Conservation (phyloP, 2,797 vertebrate genomes). For the Hypotaenidia philippensis region DNA sequence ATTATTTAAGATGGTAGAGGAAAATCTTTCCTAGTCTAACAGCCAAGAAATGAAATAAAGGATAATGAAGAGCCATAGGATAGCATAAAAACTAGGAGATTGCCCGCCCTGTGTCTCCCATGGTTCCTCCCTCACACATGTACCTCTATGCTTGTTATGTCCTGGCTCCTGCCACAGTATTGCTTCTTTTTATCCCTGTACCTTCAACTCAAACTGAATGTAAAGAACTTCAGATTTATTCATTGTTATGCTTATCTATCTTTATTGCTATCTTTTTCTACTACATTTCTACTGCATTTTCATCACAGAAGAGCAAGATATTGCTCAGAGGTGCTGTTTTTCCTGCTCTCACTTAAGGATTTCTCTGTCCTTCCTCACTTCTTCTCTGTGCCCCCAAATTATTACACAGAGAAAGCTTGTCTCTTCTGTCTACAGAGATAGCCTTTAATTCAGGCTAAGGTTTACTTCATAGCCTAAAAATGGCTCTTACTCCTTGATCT, state of each 20-base stretch:
- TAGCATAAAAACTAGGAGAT: not conserved
- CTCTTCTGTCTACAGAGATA: conserved; percentile 37
- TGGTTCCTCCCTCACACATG: not conserved
- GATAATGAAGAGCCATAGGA: not conserved
- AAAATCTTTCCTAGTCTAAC: not conserved
- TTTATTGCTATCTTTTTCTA: not conserved
- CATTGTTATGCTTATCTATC: not conserved
- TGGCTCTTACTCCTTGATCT: conserved; percentile 69
- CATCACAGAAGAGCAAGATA: not conserved
- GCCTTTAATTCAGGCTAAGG: conserved; percentile 16
- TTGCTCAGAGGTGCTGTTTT: not conserved
- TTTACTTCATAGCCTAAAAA: conserved; percentile 76
- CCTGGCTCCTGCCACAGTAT: not conserved
- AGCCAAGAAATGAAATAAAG: not conserved
- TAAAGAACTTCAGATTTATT: not conserved
- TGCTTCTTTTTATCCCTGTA: not conserved
- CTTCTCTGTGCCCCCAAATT: not conserved
- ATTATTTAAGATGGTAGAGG: not conserved
- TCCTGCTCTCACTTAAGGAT: not conserved
- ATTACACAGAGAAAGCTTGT: not conserved
- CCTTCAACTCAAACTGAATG: not conserved
- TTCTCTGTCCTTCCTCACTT: not conserved
- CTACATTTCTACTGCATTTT: not conserved
- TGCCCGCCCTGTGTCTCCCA: accelerated
- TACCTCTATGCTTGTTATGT: not conserved